A percentile compares a stretch with the other conserved stretches of the same genome.
These are phyloP conservation scores for Chiloscyllium plagiosum DNA, from an alignment of 2,113 vertebrate species.

Conservation along the genomic window DNA sequence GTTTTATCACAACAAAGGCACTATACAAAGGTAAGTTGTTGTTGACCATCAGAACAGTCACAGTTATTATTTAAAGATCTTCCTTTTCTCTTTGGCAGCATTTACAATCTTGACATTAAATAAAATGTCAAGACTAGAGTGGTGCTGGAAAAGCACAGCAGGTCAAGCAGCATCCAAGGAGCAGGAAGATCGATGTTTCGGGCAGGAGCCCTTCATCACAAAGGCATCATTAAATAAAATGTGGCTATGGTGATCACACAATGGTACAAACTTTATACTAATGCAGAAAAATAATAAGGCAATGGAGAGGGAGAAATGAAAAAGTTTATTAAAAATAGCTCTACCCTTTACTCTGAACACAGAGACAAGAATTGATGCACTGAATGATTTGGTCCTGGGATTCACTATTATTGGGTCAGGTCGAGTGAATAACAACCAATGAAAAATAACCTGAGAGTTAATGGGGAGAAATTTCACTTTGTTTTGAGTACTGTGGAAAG, in stretches of 20 bases:
- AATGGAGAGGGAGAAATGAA: background rate
- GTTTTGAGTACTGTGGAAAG: background rate
- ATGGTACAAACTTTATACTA: background rate
- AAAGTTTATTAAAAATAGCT: background rate
- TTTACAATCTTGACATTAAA: background rate
- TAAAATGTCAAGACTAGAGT: background rate
- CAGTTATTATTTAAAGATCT: background rate
- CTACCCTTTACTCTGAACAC: background rate
- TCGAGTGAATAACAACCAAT: background rate
- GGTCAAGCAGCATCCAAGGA: too few relatives aligned
- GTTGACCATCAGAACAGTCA: background rate
- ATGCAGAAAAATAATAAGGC: background rate
- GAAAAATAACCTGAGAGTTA: too few relatives aligned
- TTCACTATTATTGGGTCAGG: background rate
- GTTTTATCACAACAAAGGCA: background rate
- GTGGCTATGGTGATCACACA: background rate
- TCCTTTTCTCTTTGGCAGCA: background rate
- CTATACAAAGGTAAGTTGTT: background rate
- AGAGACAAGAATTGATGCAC: background rate
- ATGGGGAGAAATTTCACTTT: background rate
- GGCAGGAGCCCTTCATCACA: too few relatives aligned
- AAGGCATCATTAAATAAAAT: background rate
- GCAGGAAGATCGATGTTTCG: too few relatives aligned
- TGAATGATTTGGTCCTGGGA: background rate
- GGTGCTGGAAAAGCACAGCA: too few relatives aligned